Evolutionary conservation across 2,113 vertebrate species (phyloP).

Genomic region (Phalacrocorax brasilianus): DNA sequence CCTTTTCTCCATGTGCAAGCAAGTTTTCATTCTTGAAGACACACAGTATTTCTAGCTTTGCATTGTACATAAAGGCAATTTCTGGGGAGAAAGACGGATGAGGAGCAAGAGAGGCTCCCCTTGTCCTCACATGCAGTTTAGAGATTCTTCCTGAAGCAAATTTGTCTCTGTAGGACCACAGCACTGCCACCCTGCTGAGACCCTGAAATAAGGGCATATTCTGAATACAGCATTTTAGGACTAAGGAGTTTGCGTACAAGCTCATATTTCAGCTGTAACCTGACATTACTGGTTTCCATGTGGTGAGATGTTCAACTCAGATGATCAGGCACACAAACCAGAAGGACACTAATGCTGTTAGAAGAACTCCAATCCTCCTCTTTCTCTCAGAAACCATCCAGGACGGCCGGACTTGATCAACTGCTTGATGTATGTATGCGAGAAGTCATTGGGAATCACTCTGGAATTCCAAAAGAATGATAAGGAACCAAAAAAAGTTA

Average conservation of each 20-base stretch:
- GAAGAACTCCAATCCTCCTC: not conserved
- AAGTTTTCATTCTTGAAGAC: not conserved
- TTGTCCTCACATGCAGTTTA: fast-evolving
- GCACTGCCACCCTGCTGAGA: not conserved
- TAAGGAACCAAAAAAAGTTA: not conserved
- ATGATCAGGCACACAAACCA: not conserved
- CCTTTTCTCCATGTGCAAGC: not conserved
- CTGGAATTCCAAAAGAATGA: not conserved
- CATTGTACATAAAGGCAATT: fast-evolving
- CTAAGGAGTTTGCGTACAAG: not conserved
- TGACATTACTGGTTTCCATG: not conserved
- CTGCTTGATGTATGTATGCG: not conserved
- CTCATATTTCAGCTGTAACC: not conserved
- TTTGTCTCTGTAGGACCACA: not conserved
- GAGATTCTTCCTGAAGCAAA: not conserved
- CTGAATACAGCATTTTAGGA: not conserved
- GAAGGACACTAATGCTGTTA: not conserved
- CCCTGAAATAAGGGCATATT: not conserved
- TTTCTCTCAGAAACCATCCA: not conserved
- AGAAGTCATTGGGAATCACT: not conserved
- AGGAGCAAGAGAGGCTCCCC: not conserved
- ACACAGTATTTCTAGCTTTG: fast-evolving
- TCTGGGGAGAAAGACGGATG: not conserved
- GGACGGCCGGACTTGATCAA: not conserved
- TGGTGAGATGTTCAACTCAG: not conserved